These are phyloP conservation scores for Eupsilia transversa DNA, from an alignment of 2,888 invertebrate species.

Conservation along the genomic window DNA sequence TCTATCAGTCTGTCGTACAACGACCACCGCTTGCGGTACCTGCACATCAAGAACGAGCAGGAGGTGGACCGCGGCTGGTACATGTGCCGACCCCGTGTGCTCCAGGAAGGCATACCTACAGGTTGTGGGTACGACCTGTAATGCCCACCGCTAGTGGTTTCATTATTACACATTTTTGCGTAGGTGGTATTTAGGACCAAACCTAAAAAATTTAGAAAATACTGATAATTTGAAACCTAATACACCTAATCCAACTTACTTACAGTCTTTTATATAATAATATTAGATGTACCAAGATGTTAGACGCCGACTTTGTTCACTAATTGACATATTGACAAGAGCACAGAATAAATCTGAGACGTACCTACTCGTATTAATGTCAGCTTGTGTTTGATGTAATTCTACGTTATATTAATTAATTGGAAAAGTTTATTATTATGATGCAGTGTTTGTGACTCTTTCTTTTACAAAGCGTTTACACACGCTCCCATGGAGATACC, in stretches of 20 bases:
- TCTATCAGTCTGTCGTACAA: too few species aligned
- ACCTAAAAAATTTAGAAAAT: not conserved
- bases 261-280: slow-evolving; percentile 27
- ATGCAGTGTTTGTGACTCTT: not conserved
- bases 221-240: slow-evolving; percentile 16
- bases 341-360: slow-evolving; percentile 41
- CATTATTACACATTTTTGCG: not conserved
- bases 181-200: not conserved
- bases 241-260: slow-evolving; percentile 3
- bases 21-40: slow-evolving; percentile 97
- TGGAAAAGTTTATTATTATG: not conserved
- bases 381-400: slow-evolving; percentile 31
- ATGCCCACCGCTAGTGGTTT: slow-evolving; percentile 1
- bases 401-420: slow-evolving; percentile 5
- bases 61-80: slow-evolving; percentile 97
- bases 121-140: slow-evolving; percentile 95
- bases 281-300: slow-evolving; percentile 27
- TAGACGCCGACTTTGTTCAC: slow-evolving; percentile 25
- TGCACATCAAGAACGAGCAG: slow-evolving; percentile 91
- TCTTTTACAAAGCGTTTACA: not conserved
- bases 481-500: not conserved
- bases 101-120: slow-evolving; percentile 96
- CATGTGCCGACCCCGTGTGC: slow-evolving; percentile 97
- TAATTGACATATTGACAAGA: slow-evolving; percentile 49
- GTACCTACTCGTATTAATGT: slow-evolving; percentile 15